Conservation (phyloP, 2,797 vertebrate species). For the Hapalemur alaotrensis region DNA sequence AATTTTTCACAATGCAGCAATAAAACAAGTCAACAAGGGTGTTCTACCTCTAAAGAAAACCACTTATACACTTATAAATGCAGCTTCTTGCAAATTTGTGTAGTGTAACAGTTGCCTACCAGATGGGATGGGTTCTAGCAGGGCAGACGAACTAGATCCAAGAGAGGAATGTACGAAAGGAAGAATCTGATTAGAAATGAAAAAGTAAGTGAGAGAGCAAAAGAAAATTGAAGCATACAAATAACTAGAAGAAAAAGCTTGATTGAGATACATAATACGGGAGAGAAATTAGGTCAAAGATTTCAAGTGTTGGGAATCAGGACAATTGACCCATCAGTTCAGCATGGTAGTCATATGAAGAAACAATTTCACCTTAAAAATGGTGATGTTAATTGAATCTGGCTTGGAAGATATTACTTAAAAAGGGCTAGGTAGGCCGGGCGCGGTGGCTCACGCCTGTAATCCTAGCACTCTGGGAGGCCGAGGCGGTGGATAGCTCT, state of each 20-base stretch:
- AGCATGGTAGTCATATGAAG: not conserved
- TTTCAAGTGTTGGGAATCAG: not conserved
- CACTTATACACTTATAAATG: not conserved
- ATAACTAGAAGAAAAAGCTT: not conserved
- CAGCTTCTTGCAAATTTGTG: not conserved
- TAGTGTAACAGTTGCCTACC: not conserved
- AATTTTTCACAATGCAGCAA: not conserved
- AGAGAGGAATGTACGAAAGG: not conserved
- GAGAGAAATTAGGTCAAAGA: not conserved
- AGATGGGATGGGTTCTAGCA: not conserved
- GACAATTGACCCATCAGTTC: not conserved
- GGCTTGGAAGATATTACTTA: not conserved
- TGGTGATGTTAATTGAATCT: not conserved
- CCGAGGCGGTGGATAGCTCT: too few species aligned
- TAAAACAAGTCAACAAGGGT: not conserved
- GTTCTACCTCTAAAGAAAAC: not conserved
- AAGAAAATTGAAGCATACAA: not conserved
- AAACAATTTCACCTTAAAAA: conserved; percentile 27
- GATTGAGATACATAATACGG: not conserved
- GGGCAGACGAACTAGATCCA: not conserved
- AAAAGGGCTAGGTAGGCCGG: not conserved
- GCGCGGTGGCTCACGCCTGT: too few species aligned
- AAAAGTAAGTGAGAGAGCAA: not conserved
- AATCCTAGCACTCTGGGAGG: too few species aligned
- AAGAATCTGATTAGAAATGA: not conserved